Evolutionary conservation across 2,888 invertebrate genomes (phyloP).

Genomic region (Choristoneura rosaceana): DNA sequence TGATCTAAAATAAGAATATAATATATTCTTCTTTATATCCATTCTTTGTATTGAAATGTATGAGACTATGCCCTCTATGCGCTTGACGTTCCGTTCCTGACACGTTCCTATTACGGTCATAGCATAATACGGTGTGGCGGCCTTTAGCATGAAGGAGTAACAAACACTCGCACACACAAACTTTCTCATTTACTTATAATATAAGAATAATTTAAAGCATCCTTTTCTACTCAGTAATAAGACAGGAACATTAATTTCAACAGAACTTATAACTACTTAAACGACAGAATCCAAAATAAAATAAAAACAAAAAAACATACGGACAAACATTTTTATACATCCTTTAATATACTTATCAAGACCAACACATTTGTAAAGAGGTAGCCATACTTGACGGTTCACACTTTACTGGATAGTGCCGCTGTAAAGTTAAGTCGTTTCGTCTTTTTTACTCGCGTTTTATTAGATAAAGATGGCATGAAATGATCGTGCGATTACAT

Average conservation of each 20-base stretch:
- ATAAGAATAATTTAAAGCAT: neutral
- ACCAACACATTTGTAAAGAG: constrained; percentile 39
- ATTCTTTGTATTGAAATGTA: too few species aligned
- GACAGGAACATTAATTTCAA: constrained; percentile 18
- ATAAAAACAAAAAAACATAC: constrained; percentile 28
- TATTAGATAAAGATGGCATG: constrained; percentile 21
- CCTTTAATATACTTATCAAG: constrained; percentile 42
- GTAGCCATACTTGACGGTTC: constrained; percentile 43
- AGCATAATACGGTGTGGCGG: too few species aligned
- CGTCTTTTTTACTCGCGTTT: constrained; percentile 21
- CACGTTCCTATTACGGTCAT: too few species aligned
- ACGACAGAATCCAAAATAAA: constrained; percentile 29
- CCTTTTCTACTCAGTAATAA: neutral
- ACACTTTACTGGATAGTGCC: constrained; percentile 3
- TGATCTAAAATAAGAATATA: too few species aligned
- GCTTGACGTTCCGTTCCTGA: too few species aligned
- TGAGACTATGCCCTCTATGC: too few species aligned
- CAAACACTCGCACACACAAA: too few species aligned
- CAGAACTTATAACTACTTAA: constrained; percentile 15
- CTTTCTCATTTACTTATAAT: neutral
- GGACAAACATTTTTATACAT: constrained; percentile 39
- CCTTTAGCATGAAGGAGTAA: too few species aligned
- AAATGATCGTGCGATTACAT: constrained; percentile 5
- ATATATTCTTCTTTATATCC: too few species aligned
- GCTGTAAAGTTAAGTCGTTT: neutral